Conservation (phyloP, 1,140 invertebrate genomes). For the Tribolium castaneum region DNA sequence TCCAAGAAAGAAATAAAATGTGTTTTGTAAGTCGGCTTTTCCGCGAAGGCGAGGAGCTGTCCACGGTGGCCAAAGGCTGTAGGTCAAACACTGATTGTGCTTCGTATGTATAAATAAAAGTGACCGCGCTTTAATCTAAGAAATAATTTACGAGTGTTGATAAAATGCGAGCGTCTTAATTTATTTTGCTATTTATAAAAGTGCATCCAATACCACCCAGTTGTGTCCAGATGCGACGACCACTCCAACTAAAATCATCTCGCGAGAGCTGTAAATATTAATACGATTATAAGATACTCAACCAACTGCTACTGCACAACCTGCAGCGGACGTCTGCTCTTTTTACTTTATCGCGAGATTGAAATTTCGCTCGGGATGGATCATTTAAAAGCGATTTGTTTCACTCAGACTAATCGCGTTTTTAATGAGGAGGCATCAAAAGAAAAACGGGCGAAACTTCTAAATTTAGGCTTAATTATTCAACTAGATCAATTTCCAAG, state of each 20-base stretch:
- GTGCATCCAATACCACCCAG: slow-evolving; percentile 19
- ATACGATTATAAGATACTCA: slow-evolving; percentile 16
- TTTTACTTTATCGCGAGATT: slow-evolving; percentile 9
- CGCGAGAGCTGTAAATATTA: slow-evolving; percentile 21
- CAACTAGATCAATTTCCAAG: neutral
- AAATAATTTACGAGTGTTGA: slow-evolving; percentile 28
- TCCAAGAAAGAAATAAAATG: neutral
- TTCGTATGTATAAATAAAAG: slow-evolving; percentile 20
- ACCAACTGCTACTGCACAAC: slow-evolving; percentile 13
- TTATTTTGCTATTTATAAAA: slow-evolving; percentile 12
- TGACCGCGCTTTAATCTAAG: slow-evolving; percentile 28
- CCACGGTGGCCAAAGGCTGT: slow-evolving; percentile 24
- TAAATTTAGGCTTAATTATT: neutral
- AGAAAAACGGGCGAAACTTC: neutral
- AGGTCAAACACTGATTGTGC: slow-evolving; percentile 18
- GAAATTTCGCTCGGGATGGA: slow-evolving; percentile 13
- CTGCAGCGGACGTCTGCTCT: slow-evolving; percentile 24
- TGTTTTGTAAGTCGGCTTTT: neutral
- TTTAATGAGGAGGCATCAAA: neutral
- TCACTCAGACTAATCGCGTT: slow-evolving; percentile 3
- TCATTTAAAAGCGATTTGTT: slow-evolving; percentile 16
- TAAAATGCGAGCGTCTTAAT: slow-evolving; percentile 3
- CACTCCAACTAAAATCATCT: neutral
- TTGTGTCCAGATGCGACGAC: neutral
- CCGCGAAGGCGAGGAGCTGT: neutral